Conservation (phyloP, 2,888 invertebrate genomes). For the Campoplex capitator region DNA sequence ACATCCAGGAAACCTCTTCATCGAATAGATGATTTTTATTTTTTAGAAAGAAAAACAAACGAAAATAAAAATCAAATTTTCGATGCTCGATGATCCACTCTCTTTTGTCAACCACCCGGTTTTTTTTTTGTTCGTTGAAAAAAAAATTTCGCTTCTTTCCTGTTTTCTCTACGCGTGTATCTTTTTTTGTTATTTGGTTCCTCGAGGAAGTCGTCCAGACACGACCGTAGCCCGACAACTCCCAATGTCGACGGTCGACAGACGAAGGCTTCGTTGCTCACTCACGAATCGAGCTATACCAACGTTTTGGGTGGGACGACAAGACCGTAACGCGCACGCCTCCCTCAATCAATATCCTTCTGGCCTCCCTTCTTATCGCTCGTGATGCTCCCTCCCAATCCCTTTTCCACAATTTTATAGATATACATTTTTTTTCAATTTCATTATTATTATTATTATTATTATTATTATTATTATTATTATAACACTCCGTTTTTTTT, state of each 20-base stretch:
- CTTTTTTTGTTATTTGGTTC: conserved; percentile 78
- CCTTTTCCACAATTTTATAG: conserved; percentile 55
- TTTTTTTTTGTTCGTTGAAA: background rate
- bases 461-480: background rate
- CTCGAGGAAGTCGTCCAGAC: conserved; percentile 81
- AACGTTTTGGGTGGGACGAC: conserved; percentile 66
- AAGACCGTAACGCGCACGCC: conserved; percentile 72
- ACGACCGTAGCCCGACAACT: conserved; percentile 84
- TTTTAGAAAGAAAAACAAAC: background rate
- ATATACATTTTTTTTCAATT: conserved; percentile 24
- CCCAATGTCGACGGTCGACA: conserved; percentile 59
- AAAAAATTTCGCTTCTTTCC: background rate
- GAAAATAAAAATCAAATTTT: background rate
- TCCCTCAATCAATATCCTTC: conserved; percentile 79
- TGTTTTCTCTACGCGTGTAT: conserved; percentile 80
- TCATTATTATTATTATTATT: background rate
- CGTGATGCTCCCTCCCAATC: conserved; percentile 49
- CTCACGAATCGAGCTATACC: conserved; percentile 44
- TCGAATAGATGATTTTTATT: conserved; percentile 34
- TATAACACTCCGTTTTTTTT: background rate
- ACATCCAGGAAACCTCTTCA: conserved; percentile 58
- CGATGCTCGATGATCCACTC: background rate
- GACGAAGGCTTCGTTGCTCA: conserved; percentile 59
- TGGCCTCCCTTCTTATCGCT: conserved; percentile 68
- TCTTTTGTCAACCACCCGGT: background rate